Conservation (phyloP, 2,888 invertebrate species). For the Drosophila acutilabella region DNA sequence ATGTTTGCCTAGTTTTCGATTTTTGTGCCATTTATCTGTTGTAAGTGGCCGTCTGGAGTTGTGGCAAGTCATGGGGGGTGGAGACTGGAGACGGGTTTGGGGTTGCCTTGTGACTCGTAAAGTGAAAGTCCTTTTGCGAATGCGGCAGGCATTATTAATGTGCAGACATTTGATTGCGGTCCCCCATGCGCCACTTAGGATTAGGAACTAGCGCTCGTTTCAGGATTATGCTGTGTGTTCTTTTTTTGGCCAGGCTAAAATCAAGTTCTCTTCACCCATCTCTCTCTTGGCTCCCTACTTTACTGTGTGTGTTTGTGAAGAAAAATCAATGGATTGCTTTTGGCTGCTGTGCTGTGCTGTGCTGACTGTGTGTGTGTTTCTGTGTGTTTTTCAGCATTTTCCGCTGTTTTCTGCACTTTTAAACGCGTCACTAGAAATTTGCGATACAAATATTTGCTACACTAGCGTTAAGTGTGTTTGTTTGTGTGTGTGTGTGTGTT, state of each 20-base stretch:
- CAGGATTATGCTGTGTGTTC: conserved; percentile 23
- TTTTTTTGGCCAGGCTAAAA: conserved; percentile 27
- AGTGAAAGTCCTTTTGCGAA: conserved; percentile 27
- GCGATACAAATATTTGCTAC: conserved; percentile 44
- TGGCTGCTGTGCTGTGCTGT: conserved; percentile 56
- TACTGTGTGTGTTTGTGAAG: conserved; percentile 15
- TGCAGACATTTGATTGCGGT: conserved; percentile 57
- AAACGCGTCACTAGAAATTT: conserved; percentile 70
- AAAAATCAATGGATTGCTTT: conserved; percentile 77
- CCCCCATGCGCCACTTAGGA: conserved; percentile 49
- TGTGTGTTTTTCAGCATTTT: conserved; percentile 8
- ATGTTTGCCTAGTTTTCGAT: conserved; percentile 58
- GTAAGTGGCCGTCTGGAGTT: conserved; percentile 50
- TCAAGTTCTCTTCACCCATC: conserved; percentile 9
- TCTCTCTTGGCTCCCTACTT: no score
- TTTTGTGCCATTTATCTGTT: conserved; percentile 63
- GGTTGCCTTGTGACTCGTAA: neutral
- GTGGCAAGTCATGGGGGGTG: no score
- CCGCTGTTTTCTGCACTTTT: conserved; percentile 75
- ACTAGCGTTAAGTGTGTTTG: neutral
- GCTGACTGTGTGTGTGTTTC: neutral
- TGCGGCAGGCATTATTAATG: conserved; percentile 69
- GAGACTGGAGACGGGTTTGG: neutral
- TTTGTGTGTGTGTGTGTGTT: conserved; percentile 4
- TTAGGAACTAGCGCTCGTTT: conserved; percentile 25